Base-by-base conservation (phyloP, 1,140 invertebrate species). In the Samia ricini region DNA sequence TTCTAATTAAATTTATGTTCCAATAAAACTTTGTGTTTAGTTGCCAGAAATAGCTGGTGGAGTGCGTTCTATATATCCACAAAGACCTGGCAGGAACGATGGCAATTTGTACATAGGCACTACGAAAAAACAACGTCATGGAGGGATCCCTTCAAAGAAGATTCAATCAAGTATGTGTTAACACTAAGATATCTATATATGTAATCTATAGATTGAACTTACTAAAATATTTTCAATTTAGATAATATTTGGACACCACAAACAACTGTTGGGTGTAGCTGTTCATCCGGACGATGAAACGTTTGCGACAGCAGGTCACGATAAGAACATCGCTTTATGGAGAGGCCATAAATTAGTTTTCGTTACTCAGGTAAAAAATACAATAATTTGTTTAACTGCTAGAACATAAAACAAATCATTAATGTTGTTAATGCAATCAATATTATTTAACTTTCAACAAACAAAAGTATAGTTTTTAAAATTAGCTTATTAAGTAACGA, bases 61-160 rank as follows among this genome's bases (percentile, higher is more conserved):
- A 21, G 95, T 98, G 1, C 93, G 96, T 50, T 96, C 95, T 54
- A 95, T 98, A 61, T 97, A 97, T 74, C 96, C 97, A 0, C 95
- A 97, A 85, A 91, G 95, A 56, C 95, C 95, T 1, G 95, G 95
- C 1, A 92, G 95, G 66, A 96, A 96, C 72, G 97, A 98, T 76
- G 96, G 96, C 0, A 96, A 97, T 78, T 94, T 98, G 57, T 98
- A 97, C 78, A 95, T 99, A 6, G 98, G 98, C 15, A 99, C 98
- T 6, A 98, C 96, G 0, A 94, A 94, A n/a, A 62, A 99, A 99
- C 83, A 96, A 97, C 74, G 97, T 99, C 52, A 90, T 99, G 64
- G 96, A 98, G 84, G 97, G 97, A n/a, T 97, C 96, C 0, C 82
- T 98, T 24, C 96, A 97, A 73, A 92, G 97, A 66, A 92, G 97